Evolutionary conservation across 1,140 invertebrate genomes (phyloP).

Genomic region (Drosophila malerkotliana): DNA sequence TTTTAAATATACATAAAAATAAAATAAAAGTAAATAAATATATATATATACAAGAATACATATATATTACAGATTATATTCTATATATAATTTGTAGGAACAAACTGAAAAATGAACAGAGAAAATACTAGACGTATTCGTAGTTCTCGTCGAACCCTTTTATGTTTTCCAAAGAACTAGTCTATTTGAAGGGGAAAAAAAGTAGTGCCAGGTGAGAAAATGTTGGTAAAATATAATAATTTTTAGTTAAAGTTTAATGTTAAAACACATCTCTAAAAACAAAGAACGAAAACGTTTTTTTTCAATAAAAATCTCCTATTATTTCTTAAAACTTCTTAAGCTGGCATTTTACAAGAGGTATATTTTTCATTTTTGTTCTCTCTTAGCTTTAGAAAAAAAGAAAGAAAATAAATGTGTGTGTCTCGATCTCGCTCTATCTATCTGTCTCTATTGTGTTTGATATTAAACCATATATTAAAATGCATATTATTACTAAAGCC

Average conservation of each 20-base stretch:
- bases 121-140: constrained; percentile 50
- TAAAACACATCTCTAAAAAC: too few relatives aligned
- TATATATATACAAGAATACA: constrained; percentile 29
- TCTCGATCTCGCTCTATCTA: constrained; percentile 50
- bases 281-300: background rate
- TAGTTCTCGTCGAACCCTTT: constrained; percentile 26
- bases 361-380: constrained; percentile 6
- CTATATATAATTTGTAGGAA: constrained; percentile 43
- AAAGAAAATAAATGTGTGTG: constrained; percentile 17
- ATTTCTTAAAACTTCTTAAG: background rate
- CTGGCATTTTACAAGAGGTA: constrained; percentile 12
- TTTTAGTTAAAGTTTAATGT: too few relatives aligned
- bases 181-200: background rate
- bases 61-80: constrained; percentile 38
- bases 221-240: background rate
- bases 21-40: constrained; percentile 13
- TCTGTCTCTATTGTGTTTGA: constrained; percentile 61
- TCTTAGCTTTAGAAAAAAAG: constrained; percentile 21
- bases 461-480: constrained; percentile 51
- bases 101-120: constrained; percentile 18
- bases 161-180: constrained; percentile 26
- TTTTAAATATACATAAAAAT: constrained; percentile 57
- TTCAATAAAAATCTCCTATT: background rate
- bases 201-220: constrained; percentile 18
- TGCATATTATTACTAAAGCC: constrained; percentile 47